Base-by-base conservation (phyloP, 2,888 invertebrate species). In the Sinohyriopsis cumingii region DNA sequence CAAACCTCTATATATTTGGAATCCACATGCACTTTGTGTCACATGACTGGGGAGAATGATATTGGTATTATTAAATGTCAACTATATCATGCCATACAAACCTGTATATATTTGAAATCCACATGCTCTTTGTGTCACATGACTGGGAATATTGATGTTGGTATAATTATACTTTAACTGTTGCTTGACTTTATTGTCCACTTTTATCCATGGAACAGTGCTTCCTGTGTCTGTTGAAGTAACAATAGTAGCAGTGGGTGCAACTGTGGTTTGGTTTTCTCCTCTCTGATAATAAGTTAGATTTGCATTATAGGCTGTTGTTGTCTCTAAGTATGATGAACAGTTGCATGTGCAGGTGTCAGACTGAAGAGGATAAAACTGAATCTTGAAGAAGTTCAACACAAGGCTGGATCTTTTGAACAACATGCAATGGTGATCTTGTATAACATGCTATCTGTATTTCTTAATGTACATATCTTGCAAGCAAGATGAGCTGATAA, bases 21-120 rank as follows among this genome's bases (percentile, higher is more conserved):
- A 9, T 33, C 33, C 7, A 33, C 7, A 33, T 33, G 33, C 9
- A 9, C 33, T 9, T 33, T 33, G 33, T 33, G 33, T 33, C 7
- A 33, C 33, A 33, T 33, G 7, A 33, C 33, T 33, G 6, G 33
- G 33, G 9, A 33, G 7, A 33, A 1, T 33, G 33, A 33, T 33
- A 9, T 33, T 33, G 33, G 33, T 33, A 33, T 33, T 33, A 33
- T 33, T 33, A 9, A 33, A 33, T 33, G 7, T 33, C 33, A 33
- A 9, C 33, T 33, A 45, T 15, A 45, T 45, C 1, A n/a, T 70
- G n/a, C 22, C 22, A 24, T 6, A n/a, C 15, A 57, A 24, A 77
- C 77, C 79, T 68, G 72, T 68, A 59, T 65, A 71, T 15, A 80
- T 65, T 65, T 80, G 80, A 0, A 80, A 18, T 9, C 80, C 80